phyloP scores from a whole-genome alignment of 2,797 vertebrate species.

The Anguilla megastoma region DNA sequence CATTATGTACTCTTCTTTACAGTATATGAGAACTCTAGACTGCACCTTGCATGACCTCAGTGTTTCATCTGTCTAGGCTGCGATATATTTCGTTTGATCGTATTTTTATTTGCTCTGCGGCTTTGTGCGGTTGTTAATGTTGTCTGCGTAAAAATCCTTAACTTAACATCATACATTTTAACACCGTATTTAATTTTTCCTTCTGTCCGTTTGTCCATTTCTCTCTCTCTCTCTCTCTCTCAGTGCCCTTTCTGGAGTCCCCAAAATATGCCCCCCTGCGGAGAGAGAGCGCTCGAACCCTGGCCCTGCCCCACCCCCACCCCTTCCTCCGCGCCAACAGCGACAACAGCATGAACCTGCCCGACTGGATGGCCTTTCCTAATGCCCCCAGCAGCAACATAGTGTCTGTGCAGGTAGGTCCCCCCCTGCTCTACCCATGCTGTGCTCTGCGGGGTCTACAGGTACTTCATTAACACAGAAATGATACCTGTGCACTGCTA shows the following conservation, averaged over 20 bases:
- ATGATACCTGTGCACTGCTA: too few species aligned
- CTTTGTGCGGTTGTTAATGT: slow-evolving; percentile 4
- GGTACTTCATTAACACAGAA: too few species aligned
- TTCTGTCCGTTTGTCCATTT: neutral
- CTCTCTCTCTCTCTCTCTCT: neutral
- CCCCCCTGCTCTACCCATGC: neutral
- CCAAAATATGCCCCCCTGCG: slow-evolving; percentile 86
- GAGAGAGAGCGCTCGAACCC: slow-evolving; percentile 73
- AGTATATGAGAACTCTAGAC: neutral
- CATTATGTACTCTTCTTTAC: too few species aligned
- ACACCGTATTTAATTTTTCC: neutral
- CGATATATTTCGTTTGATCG: neutral
- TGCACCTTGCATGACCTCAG: neutral
- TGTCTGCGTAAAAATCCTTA: neutral
- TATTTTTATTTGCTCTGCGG: neutral
- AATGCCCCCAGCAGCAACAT: slow-evolving; percentile 73
- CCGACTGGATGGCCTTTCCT: slow-evolving; percentile 85
- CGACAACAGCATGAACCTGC: slow-evolving; percentile 88
- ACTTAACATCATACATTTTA: neutral
- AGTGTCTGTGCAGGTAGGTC: slow-evolving; percentile 76
- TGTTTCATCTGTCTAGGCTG: neutral
- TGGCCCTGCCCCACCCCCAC: slow-evolving; percentile 80
- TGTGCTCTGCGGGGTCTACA: too few species aligned
- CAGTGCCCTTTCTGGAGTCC: slow-evolving; percentile 90
- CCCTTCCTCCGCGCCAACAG: slow-evolving; percentile 89